Evolutionary conservation across 2,113 vertebrate species (phyloP), one percentile per base, ranked within the genome.

Genomic region (Oncorhynchus masou): DNA sequence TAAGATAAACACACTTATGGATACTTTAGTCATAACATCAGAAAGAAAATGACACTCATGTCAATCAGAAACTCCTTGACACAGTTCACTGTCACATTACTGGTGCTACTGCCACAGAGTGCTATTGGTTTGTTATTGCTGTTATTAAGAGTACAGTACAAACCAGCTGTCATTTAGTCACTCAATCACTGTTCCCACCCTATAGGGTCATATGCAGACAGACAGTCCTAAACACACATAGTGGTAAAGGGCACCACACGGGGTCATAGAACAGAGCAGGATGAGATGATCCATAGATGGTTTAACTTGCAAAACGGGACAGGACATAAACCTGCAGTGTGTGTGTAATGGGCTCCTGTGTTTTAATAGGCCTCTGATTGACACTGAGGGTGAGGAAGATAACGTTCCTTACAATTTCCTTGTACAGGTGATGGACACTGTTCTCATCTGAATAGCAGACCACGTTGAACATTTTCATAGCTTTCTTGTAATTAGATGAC

Each of bases 121-220:
- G 22, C 45, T 45, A 11, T 45, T 82, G 27, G 77, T 74, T 67
- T 5, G 81, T 78, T 82, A 78, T 73, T 74, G 78, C 82, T 2
- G 1, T 49, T 70, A 68, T 15, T 6, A 22, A 72, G 65, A 79
- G 25, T 27, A 45, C 39, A 11, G 39, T 45, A 81, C 79, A 76
- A 59, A 73, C 75, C 54, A 16, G 60, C 54, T 78, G 78, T 84
- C 79, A 78, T 80, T 20, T 20, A 74, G 62, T 86, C 83, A 88
- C 86, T 85, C 77, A 45, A 25, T 15, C 71, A 49, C 77, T 86
- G 85, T 89, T 79, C 49, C 65, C 54, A 54, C 25, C 67, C 75
- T 57, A 64, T 54, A 73, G 69, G 69, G 27, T 8, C 0, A 19
- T n/a, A 78, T 68, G 70, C 19, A 68, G 15, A 31, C 29, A 31